phyloP scores from a whole-genome alignment of 2,797 vertebrate genomes.

The Sebastes trivittatus region DNA sequence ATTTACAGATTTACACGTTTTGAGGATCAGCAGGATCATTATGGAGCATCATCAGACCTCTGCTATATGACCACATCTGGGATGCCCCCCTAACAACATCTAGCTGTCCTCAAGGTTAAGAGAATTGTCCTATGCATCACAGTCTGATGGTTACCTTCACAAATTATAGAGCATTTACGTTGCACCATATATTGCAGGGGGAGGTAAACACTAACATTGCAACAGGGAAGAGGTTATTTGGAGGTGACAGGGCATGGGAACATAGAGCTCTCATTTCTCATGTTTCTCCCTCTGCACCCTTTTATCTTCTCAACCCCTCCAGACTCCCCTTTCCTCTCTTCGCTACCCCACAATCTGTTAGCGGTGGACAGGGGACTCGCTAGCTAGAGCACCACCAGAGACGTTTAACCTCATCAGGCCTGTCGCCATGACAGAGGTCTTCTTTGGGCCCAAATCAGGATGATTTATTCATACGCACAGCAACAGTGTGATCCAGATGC shows the following conservation, averaged over 20 bases:
- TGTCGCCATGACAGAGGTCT: constrained; percentile 46
- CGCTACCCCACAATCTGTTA: constrained; percentile 14
- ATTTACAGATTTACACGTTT: not conserved
- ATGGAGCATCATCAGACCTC: not conserved
- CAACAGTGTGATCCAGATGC: constrained; percentile 58
- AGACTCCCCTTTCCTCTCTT: not conserved
- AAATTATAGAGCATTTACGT: constrained; percentile 10
- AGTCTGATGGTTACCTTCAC: constrained; percentile 12
- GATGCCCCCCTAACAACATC: not conserved
- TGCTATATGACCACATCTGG: not conserved
- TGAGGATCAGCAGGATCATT: constrained; percentile 1
- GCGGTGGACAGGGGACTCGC: constrained; percentile 4
- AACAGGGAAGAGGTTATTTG: constrained; percentile 25
- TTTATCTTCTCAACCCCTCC: constrained; percentile 23
- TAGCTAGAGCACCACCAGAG: constrained; percentile 27
- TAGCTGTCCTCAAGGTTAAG: not conserved
- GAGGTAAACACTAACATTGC: constrained; percentile 42
- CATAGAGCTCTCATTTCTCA: not conserved
- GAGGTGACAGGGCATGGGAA: constrained; percentile 12
- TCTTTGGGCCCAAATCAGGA: constrained; percentile 48
- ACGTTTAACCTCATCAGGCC: constrained; percentile 59
- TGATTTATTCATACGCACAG: constrained; percentile 69
- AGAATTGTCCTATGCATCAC: not conserved
- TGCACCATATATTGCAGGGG: constrained; percentile 8
- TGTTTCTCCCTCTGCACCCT: not conserved